Percentiles rank a stretch among this genome's conserved stretches.
phyloP scores from a whole-genome alignment of 2,113 vertebrate species.

The Balaeniceps rex region DNA sequence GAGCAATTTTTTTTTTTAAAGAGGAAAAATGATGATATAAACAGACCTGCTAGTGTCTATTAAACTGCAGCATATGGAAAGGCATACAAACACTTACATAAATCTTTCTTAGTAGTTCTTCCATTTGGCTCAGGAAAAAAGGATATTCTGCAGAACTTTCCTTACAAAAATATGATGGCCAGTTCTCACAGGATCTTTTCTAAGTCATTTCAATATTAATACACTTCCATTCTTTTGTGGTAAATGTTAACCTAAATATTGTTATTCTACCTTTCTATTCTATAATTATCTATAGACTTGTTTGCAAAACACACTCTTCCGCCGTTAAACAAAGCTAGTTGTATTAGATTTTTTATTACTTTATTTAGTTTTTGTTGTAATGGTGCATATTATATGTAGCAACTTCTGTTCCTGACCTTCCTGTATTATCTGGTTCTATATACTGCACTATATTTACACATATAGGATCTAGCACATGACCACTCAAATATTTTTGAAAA shows the following conservation, averaged over 20 bases:
- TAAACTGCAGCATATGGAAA: constrained; percentile 29
- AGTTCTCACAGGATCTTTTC: background rate
- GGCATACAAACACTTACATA: background rate
- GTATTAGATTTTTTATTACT: background rate
- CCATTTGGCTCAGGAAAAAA: background rate
- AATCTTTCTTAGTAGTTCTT: background rate
- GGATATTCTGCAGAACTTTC: background rate
- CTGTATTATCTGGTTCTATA: fast-evolving
- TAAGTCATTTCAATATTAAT: background rate
- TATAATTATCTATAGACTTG: background rate
- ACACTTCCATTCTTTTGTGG: background rate
- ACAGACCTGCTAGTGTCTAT: constrained; percentile 10
- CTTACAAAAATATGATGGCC: background rate
- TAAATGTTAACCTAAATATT: background rate
- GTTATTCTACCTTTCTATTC: background rate
- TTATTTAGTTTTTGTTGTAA: background rate
- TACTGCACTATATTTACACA: background rate
- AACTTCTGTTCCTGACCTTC: background rate
- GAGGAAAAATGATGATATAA: background rate
- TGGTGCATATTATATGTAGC: background rate
- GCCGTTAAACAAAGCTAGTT: background rate
- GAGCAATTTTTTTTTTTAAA: background rate
- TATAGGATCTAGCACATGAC: background rate
- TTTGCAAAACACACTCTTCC: background rate
- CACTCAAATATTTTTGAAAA: background rate